These are phyloP conservation scores for Platorchestia sp. DNA, from an alignment of 1,140 invertebrate species.

Conservation along the genomic window DNA sequence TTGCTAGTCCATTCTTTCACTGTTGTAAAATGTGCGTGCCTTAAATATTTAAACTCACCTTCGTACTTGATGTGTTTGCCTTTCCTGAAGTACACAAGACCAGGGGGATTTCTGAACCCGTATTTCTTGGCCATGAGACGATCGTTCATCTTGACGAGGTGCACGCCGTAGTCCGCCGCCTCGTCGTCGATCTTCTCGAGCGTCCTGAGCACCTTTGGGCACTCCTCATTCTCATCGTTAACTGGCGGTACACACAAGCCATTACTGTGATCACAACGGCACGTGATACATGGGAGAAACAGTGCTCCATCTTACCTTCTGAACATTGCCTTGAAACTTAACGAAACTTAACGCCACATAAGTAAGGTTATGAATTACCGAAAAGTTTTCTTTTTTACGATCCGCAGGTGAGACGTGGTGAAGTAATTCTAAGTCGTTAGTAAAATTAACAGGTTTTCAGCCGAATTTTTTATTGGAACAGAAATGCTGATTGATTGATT, in stretches of 20 bases:
- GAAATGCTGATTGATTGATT: too few species aligned
- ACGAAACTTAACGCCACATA: neutral
- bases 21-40: neutral
- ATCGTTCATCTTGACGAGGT: slow-evolving; percentile 91
- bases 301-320: neutral
- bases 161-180: slow-evolving; percentile 90
- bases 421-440: too few species aligned
- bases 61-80: slow-evolving; percentile 92
- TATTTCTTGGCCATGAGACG: slow-evolving; percentile 95
- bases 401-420: too few species aligned
- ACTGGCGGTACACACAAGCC: slow-evolving; percentile 74
- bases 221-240: slow-evolving; percentile 85
- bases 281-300: neutral
- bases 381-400: too few species aligned
- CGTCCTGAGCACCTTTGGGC: slow-evolving; percentile 74
- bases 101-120: slow-evolving; percentile 89
- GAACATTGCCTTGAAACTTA: neutral
- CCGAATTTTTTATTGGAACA: too few species aligned
- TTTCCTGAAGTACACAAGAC: slow-evolving; percentile 91
- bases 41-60: slow-evolving; percentile 72
- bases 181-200: slow-evolving; percentile 93
- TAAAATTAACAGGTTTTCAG: too few species aligned
- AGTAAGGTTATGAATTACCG: too few species aligned
- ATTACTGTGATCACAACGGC: neutral
- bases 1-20: too few species aligned